A percentile compares a stretch with the other conserved stretches of the same genome.
Evolutionary conservation across 2,797 vertebrate species (phyloP).

Genomic region (Poeciliopsis paucimaculata): DNA sequence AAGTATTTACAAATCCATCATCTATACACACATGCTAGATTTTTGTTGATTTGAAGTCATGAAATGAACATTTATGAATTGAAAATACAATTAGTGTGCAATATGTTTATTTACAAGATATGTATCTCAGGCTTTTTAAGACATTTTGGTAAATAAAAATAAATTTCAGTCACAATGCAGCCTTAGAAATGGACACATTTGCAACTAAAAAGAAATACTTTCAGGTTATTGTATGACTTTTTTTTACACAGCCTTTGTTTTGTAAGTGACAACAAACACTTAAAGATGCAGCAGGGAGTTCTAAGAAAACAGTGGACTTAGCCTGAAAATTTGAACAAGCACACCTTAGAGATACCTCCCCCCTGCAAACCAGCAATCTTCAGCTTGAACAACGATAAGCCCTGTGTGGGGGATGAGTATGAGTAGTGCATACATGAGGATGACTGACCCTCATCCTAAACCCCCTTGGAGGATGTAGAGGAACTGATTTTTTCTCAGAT

Average conservation of each 20-base stretch:
- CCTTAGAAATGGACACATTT: neutral
- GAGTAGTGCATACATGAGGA: too few species aligned
- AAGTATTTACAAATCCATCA: constrained; percentile 11
- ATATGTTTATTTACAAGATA: neutral
- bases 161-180: neutral
- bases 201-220: neutral
- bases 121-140: neutral
- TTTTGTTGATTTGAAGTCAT: neutral
- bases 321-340: too few species aligned
- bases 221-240: neutral
- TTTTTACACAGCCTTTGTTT: neutral
- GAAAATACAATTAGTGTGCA: neutral
- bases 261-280: too few species aligned
- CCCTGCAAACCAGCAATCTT: too few species aligned
- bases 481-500: too few species aligned
- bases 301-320: too few species aligned
- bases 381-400: too few species aligned
- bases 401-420: too few species aligned
- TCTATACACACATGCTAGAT: neutral
- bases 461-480: too few species aligned
- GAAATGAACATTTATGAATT: neutral
- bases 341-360: too few species aligned
- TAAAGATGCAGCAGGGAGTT: too few species aligned
- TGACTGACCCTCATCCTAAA: too few species aligned
- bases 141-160: neutral